Conservation (phyloP, 2,888 invertebrate species). For the Drosophila testacea region DNA sequence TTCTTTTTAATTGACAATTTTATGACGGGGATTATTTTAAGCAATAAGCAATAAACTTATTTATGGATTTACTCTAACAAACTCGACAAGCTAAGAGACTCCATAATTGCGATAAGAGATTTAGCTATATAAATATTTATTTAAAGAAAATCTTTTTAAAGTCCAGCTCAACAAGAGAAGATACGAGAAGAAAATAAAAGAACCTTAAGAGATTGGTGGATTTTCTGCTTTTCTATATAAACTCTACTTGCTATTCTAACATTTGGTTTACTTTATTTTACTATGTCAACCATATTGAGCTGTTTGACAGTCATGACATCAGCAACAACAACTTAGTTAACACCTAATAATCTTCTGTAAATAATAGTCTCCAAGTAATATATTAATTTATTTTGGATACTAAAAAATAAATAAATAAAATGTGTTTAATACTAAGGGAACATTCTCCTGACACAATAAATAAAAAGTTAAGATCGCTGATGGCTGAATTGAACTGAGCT, state of each 20-base stretch:
- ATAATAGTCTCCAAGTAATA: conserved; percentile 1
- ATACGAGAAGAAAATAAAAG: not conserved
- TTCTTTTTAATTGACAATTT: conserved; percentile 41
- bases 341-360: conserved; percentile 20
- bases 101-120: not conserved
- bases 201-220: not conserved
- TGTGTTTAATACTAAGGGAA: not conserved
- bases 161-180: not conserved
- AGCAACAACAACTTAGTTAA: conserved; percentile 32
- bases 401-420: not conserved
- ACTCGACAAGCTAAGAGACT: not conserved
- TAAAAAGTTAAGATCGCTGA: not conserved
- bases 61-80: conserved; percentile 9
- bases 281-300: conserved; percentile 4
- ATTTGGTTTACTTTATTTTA: not conserved
- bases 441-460: not conserved
- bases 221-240: not conserved
- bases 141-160: not conserved
- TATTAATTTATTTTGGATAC: not conserved
- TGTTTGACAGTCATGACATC: conserved; percentile 16
- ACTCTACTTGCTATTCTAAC: not conserved
- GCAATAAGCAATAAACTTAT: conserved; percentile 11
- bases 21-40: conserved; percentile 9
- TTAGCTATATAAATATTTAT: not conserved
- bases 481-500: not conserved